A percentile compares a stretch with the other conserved stretches of the same genome.
phyloP scores from a whole-genome alignment of 2,888 invertebrate species.

The Chrysolina americana region DNA sequence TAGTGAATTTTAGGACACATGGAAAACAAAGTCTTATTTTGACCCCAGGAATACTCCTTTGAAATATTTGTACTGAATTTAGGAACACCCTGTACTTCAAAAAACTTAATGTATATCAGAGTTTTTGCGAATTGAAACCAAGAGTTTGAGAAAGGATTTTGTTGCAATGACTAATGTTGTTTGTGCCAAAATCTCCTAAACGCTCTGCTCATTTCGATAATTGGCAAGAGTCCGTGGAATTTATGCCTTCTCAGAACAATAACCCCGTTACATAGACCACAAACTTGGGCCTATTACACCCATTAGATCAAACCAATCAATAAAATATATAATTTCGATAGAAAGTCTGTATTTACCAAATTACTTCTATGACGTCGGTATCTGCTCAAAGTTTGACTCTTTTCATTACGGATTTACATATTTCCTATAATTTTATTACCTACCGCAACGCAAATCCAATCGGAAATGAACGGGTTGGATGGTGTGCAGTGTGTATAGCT shows the following conservation, averaged over 20 bases:
- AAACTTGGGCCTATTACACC: background rate
- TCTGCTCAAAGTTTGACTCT: slow-evolving; percentile 4
- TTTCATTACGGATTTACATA: slow-evolving; percentile 36
- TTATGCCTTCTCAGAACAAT: slow-evolving; percentile 3
- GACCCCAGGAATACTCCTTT: too few species aligned
- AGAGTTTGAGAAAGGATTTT: background rate
- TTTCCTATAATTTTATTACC: slow-evolving; percentile 37
- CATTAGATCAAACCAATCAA: slow-evolving; percentile 8
- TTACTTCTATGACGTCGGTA: slow-evolving; percentile 3
- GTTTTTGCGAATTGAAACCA: background rate
- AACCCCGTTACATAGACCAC: slow-evolving; percentile 10
- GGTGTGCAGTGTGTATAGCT: slow-evolving; percentile 33
- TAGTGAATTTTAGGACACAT: too few species aligned
- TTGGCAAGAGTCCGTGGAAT: background rate
- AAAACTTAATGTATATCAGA: too few species aligned
- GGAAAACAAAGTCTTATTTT: too few species aligned
- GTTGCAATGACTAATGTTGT: background rate
- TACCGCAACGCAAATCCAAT: slow-evolving; percentile 42
- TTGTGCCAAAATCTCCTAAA: slow-evolving; percentile 1
- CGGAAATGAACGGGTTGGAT: slow-evolving; percentile 36
- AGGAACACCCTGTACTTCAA: too few species aligned
- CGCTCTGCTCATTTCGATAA: background rate
- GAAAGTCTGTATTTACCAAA: slow-evolving; percentile 22
- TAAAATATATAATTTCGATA: slow-evolving; percentile 26
- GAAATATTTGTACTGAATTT: too few species aligned